Evolutionary conservation across 2,888 invertebrate species (phyloP), one percentile per base, ranked within the genome.

Genomic region (Hartigia nigra): DNA sequence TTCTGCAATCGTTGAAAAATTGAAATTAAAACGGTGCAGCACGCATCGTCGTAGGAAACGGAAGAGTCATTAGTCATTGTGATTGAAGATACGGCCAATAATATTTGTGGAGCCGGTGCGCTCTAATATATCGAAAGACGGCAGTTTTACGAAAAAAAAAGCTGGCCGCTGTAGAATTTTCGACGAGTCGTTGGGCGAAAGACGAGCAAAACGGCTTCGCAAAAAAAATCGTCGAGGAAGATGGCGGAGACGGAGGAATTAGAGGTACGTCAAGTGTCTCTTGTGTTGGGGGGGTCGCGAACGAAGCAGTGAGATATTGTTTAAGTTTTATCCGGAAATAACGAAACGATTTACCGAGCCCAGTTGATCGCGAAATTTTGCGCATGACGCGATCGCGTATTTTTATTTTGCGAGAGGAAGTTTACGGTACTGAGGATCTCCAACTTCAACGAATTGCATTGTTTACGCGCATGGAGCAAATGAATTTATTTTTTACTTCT

Each of bases 201-300:
- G 39, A 39, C 77, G 31, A 77, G 79, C 86, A 88, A 87, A 85
- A 90, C 90, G 90, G 89, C 89, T 86, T 86, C 88, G 80, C 84
- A 83, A 88, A 89, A 88, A 88, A 91, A 89, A 87, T 84, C 87
- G 81, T 84, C 85, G 76, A 89, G 85, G 88, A 91, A 91, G 87
- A 91, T 91, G 91, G 90, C 91, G 88, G 91, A 91, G 83, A 84
- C 88, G 80, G 91, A 91, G 80, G 91, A 91, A 83, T 85, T 91
- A 82, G 91, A 91, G 91, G 91, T 91, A 85, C 88, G 91, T 90
- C 80, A 83, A 82, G 31, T 70, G 4, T 70, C 1, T 31, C 12
- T 31, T 32, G 11, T 31, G 3, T 31, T 4, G 70, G 74, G 74
- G 12, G 5, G 4, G 32, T 35, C 12, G 36, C 31, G 31, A 72